Percentiles rank a stretch among this genome's conserved stretches.
Conservation (phyloP, 2,797 vertebrate species). For the Syndactyla subalaris region DNA sequence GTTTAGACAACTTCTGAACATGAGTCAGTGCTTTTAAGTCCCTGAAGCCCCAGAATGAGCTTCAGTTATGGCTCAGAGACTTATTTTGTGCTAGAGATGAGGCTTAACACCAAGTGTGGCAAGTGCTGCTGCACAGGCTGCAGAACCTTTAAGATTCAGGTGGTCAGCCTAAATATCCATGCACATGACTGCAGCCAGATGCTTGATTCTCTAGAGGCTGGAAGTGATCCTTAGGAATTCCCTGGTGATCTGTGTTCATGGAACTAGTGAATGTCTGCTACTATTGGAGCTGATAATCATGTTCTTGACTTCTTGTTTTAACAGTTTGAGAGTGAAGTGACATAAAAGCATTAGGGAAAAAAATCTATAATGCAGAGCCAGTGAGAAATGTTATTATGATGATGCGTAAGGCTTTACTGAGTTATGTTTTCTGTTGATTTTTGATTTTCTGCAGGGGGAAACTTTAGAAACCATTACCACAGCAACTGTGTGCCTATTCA, state of each 20-base stretch:
- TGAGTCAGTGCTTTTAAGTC: not conserved
- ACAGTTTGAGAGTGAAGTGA: not conserved
- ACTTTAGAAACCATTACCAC: slow-evolving; percentile 94
- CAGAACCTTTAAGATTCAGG: not conserved
- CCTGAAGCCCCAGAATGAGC: not conserved
- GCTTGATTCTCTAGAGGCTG: not conserved
- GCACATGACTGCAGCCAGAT: not conserved
- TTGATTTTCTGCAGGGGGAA: slow-evolving; percentile 85
- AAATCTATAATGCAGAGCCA: not conserved
- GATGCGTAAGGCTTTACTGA: not conserved
- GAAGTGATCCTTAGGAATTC: not conserved
- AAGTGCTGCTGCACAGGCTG: not conserved
- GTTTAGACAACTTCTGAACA: not conserved
- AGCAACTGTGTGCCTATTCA: slow-evolving; percentile 95
- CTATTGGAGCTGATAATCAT: not conserved
- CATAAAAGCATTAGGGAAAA: not conserved
- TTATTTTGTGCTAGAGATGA: not conserved
- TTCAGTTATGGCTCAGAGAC: not conserved
- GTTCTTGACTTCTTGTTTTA: not conserved
- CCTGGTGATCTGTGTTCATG: not conserved
- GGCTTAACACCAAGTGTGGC: accelerated
- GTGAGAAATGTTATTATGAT: not conserved
- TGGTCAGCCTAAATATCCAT: not conserved
- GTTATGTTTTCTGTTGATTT: not conserved
- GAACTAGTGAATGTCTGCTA: not conserved